A percentile compares a stretch with the other conserved stretches of the same genome.
Conservation (phyloP, 2,797 vertebrate genomes). For the Lepilemur ruficaudatus region DNA sequence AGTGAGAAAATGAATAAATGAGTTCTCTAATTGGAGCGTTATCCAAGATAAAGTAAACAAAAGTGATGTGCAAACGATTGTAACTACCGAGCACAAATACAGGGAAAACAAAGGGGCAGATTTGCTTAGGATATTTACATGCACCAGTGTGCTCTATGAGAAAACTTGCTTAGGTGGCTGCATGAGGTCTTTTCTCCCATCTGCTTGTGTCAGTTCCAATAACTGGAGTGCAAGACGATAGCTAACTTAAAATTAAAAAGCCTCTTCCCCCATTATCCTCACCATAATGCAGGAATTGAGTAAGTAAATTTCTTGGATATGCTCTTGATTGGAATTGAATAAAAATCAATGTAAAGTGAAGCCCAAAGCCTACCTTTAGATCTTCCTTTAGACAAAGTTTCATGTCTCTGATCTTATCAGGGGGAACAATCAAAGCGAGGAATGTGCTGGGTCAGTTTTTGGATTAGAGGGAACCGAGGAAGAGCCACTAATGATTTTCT, state of each 20-base stretch:
- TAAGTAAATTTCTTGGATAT: constrained; percentile 56
- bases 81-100: not conserved
- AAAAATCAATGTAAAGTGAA: constrained; percentile 69
- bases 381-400: constrained; percentile 16
- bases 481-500: constrained; percentile 54
- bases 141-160: not conserved
- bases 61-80: not conserved
- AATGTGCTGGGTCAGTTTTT: constrained; percentile 41
- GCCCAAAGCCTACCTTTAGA: constrained; percentile 66
- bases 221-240: constrained; percentile 32
- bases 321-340: constrained; percentile 71
- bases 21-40: not conserved
- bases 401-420: constrained; percentile 66
- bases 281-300: constrained; percentile 36
- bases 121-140: not conserved
- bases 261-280: not conserved
- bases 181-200: not conserved
- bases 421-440: constrained; percentile 26
- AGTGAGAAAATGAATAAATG: not conserved
- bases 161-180: not conserved
- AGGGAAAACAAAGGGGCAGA: not conserved
- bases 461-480: constrained; percentile 46
- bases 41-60: not conserved
- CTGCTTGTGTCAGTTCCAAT: constrained; percentile 13
- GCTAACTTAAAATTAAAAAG: constrained; percentile 56